Evolutionary conservation across 2,113 vertebrate genomes (phyloP), one percentile per base, ranked within the genome.

Genomic region (Pipra filicauda): DNA sequence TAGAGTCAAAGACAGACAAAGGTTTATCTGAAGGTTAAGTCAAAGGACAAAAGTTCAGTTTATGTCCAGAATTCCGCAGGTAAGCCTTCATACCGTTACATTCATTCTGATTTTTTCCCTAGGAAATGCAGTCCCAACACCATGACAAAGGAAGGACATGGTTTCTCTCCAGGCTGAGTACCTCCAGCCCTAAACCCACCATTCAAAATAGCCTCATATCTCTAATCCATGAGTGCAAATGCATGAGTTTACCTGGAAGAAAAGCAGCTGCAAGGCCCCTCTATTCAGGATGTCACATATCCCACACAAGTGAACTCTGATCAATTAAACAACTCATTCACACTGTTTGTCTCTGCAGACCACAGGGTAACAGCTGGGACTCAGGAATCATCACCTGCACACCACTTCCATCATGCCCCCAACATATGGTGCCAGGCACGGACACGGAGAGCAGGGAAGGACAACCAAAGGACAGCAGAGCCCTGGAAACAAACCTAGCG

Each of bases 291-390:
- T 81, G 84, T 87, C 88, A 91, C 8, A 71, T 10, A 71, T 52
- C 33, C 55, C 61, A 85, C 57, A 66, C 4, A 82, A 95, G 85
- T 66, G 58, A 91, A 78, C 44, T 75, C 61, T 58, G 75, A 90
- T 93, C 79, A 80, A 2, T 92, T 83, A 52, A 96, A 82, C 85
- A 95, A 64, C 59, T 91, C n/a, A 17, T 93, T 97, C 85, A 73
- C 85, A 77, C 91, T 46, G n/a, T 66, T 77, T 13, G 12, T 94
- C 91, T 90, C 92, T 74, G 70, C 75, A 97, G 94, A 93, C 49
- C 67, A 84, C 46, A 21, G 14, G 73, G 59, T 71, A 92, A 94
- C 86, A 96, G 87, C 87, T 94, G 91, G 76, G 73, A 71, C 41
- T 76, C 72, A 3, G 54, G 67, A 90, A 93, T 37, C 76, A 83